phyloP scores from a whole-genome alignment of 1,140 invertebrate species.

The Drosophila leontia region DNA sequence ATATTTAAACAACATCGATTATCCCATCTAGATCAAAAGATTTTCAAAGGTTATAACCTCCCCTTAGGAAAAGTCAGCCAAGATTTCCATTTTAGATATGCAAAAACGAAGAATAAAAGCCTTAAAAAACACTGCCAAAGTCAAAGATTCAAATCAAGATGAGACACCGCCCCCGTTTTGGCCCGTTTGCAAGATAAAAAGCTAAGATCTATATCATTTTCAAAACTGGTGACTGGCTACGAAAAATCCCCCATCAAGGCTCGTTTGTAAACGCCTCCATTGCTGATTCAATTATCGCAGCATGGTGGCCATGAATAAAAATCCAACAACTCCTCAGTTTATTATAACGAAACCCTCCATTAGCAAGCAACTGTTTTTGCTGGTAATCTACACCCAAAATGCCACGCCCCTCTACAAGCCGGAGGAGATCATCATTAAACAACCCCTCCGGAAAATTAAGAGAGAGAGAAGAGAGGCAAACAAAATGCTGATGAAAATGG shows the following conservation, averaged over 20 bases:
- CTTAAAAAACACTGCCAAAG: constrained; percentile 20
- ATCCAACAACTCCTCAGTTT: constrained; percentile 1
- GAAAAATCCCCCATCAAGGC: constrained; percentile 45
- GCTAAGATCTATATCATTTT: constrained; percentile 37
- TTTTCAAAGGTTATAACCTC: constrained; percentile 16
- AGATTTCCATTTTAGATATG: constrained; percentile 74
- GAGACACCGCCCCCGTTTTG: constrained; percentile 50
- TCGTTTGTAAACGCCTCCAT: constrained; percentile 54
- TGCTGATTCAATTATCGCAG: constrained; percentile 81
- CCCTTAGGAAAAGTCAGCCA: constrained; percentile 23
- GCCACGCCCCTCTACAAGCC: constrained; percentile 55
- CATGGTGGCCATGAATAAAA: constrained; percentile 61
- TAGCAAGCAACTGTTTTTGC: constrained; percentile 73
- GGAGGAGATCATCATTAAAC: constrained; percentile 48
- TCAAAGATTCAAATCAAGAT: constrained; percentile 39
- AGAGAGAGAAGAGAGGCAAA: neutral
- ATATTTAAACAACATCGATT: constrained; percentile 2
- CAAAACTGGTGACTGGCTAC: constrained; percentile 31
- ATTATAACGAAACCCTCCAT: constrained; percentile 46
- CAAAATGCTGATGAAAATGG: constrained; percentile 32
- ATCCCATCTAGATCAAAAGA: constrained; percentile 31
- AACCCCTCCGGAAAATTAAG: constrained; percentile 38
- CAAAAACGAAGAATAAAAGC: constrained; percentile 37
- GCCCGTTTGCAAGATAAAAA: constrained; percentile 23
- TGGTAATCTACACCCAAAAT: constrained; percentile 72